Evolutionary conservation across 2,888 invertebrate genomes (phyloP), one percentile per base, ranked within the genome.

Genomic region (Athrips mouffetella): DNA sequence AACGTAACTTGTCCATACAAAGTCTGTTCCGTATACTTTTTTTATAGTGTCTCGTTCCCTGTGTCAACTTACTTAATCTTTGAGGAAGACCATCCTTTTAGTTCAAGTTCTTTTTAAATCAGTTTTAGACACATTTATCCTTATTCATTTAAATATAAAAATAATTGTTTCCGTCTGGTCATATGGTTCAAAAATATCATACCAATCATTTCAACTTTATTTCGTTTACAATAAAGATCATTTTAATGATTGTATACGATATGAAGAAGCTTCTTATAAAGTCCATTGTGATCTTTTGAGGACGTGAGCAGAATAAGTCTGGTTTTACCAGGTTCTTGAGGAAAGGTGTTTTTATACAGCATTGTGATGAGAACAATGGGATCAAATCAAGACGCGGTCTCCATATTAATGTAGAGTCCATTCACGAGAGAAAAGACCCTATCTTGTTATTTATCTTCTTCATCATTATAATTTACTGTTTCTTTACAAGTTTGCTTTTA

Each of bases 281-380:
- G 54, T 48, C 58, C 64, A 65, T 70, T 73, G 67, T 66, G 65
- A 73, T 75, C 73, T 54, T 49, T 41, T 4, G 42, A 37, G 54
- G 56, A 63, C 70, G 72, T 71, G 74, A 70, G 62, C 44, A 49
- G 71, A 71, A 71, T 74, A 51, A 49, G 57, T 57, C 58, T 62
- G 59, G 52, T 58, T 70, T 63, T 62, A 54, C 54, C 60, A 61
- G 54, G 67, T 63, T 58, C 55, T 52, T 53, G 52, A 56, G 54
- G 55, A 25, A 65, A 70, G 66, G 66, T 61, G 65, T 67, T 67
- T 57, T 65, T 70, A 57, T 60, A 56, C 57, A 51, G 57, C 54
- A 55, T 67, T 48, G 58, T 59, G 59, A 63, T 48, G 52, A 52
- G 64, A 65, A 73, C 70, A 73, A 70, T 70, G 50, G 60, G 60